phyloP scores from a whole-genome alignment of 1,140 invertebrate species.

The Chironomus tepperi region DNA sequence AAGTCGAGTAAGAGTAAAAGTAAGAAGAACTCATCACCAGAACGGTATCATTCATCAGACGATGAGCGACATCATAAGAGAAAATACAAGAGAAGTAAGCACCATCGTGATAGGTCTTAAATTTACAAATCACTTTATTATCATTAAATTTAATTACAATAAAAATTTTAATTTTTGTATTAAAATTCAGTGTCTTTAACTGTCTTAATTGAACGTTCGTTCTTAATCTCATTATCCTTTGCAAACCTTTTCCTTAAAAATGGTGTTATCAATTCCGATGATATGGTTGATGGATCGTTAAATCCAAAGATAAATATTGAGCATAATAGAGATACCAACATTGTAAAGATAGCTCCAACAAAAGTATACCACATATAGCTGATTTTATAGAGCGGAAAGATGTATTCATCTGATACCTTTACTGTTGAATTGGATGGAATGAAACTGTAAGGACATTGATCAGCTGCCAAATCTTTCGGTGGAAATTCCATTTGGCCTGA shows the following conservation, averaged over 20 bases:
- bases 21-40: conserved; percentile 15
- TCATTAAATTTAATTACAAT: not conserved
- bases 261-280: conserved; percentile 33
- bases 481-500: conserved; percentile 48
- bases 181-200: conserved; percentile 9
- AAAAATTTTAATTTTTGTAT: not conserved
- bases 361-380: conserved; percentile 63
- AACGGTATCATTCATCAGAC: conserved; percentile 24
- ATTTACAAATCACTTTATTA: not conserved
- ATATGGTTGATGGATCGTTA: conserved; percentile 34
- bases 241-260: conserved; percentile 32
- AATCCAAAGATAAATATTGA: conserved; percentile 39
- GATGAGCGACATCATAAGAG: conserved; percentile 35
- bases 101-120: conserved; percentile 29
- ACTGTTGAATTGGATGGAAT: conserved; percentile 3
- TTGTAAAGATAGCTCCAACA: conserved; percentile 47
- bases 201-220: not conserved
- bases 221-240: not conserved
- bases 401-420: conserved; percentile 32
- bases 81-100: conserved; percentile 38
- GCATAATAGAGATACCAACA: conserved; percentile 42
- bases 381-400: conserved; percentile 51
- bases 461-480: conserved; percentile 54
- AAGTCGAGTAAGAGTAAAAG: conserved; percentile 24
- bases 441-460: conserved; percentile 55